Conservation (phyloP, 2,888 invertebrate genomes). For the Chrysodeixis includens region DNA sequence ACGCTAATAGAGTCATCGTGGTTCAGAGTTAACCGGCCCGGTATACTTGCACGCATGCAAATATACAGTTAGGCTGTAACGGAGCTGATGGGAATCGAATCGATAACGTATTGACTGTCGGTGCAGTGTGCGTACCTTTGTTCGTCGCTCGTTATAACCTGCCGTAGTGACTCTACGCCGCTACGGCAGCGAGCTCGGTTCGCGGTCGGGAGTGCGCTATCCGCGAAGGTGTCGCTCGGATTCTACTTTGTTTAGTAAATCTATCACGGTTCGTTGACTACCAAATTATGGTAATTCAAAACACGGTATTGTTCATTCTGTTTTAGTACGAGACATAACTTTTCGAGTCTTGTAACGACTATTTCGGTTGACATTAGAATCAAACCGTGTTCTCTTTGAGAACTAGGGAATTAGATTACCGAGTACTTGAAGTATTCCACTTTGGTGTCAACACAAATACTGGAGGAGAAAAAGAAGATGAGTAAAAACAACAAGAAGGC, state of each 20-base stretch:
- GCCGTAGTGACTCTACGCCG: conserved; percentile 36
- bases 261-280: conserved; percentile 50
- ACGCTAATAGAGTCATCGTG: conserved; percentile 64
- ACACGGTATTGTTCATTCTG: conserved; percentile 46
- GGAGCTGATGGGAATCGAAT: conserved; percentile 78
- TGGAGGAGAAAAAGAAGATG: conserved; percentile 34
- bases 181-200: conserved; percentile 30
- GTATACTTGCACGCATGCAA: conserved; percentile 88
- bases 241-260: conserved; percentile 32
- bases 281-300: conserved; percentile 50
- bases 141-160: conserved; percentile 49
- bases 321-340: conserved; percentile 48
- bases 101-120: conserved; percentile 76
- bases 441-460: conserved; percentile 33
- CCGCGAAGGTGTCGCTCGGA: conserved; percentile 42
- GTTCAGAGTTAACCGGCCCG: conserved; percentile 67
- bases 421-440: conserved; percentile 18
- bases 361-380: conserved; percentile 30
- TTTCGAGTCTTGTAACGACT: conserved; percentile 47
- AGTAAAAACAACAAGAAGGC: conserved; percentile 41
- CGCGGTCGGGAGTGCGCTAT: conserved; percentile 29
- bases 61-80: conserved; percentile 86
- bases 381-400: conserved; percentile 40
- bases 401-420: conserved; percentile 39
- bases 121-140: conserved; percentile 64